Evolutionary conservation across 1,140 invertebrate genomes (phyloP).

Genomic region (Proctacanthus coquilletti): DNA sequence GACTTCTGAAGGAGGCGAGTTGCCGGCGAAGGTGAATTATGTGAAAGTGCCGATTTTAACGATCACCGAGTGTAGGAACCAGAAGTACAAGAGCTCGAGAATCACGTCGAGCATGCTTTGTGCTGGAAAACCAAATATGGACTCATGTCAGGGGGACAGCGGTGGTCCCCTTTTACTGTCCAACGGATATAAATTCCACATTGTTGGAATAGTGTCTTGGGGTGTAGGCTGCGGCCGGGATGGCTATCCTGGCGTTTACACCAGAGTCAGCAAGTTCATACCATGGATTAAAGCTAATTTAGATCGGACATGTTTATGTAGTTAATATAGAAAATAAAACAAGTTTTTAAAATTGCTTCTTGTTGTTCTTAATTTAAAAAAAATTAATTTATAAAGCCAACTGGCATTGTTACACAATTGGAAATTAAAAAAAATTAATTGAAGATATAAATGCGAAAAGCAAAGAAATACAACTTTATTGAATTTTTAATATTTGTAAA

Average conservation of each 20-base stretch:
- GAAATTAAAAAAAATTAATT: too few relatives aligned
- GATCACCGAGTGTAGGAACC: slow-evolving; percentile 56
- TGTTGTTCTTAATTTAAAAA: too few relatives aligned
- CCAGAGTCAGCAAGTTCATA: slow-evolving; percentile 28
- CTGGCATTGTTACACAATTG: too few relatives aligned
- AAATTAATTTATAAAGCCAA: too few relatives aligned
- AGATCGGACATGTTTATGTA: slow-evolving; percentile 28
- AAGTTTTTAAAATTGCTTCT: too few relatives aligned
- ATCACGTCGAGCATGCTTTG: slow-evolving; percentile 71
- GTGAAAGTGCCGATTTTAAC: slow-evolving; percentile 70
- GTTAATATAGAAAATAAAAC: too few relatives aligned
- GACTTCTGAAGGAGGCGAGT: slow-evolving; percentile 58
- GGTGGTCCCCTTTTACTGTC: slow-evolving; percentile 64
- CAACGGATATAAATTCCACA: slow-evolving; percentile 53
- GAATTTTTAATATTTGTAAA: too few relatives aligned
- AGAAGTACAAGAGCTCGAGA: slow-evolving; percentile 62
- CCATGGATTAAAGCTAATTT: slow-evolving; percentile 30
- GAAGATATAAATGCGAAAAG: too few relatives aligned
- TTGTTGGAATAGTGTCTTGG: slow-evolving; percentile 55
- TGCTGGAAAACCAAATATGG: slow-evolving; percentile 57
- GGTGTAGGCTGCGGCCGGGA: slow-evolving; percentile 49
- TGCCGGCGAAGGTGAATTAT: slow-evolving; percentile 65
- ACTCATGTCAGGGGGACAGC: slow-evolving; percentile 74
- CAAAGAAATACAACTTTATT: too few relatives aligned
- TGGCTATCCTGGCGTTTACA: slow-evolving; percentile 36